A percentile compares a stretch with the other conserved stretches of the same genome.
Conservation (phyloP, 1,140 invertebrate genomes). For the Campoletis sonorensis region DNA sequence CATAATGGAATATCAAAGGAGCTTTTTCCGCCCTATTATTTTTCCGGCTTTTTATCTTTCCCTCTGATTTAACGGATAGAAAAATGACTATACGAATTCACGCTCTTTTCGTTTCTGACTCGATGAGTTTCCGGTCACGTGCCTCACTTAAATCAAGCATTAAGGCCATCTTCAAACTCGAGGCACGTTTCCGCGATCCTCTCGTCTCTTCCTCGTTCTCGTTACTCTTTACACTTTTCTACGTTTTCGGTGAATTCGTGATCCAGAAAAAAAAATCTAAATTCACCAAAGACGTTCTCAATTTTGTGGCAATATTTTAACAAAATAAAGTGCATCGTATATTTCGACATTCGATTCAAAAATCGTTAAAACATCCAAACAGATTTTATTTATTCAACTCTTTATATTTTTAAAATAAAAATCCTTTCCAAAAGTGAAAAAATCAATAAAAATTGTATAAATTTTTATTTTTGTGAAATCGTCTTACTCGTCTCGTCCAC, state of each 20-base stretch:
- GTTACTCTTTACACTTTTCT: neutral
- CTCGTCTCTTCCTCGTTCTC: neutral
- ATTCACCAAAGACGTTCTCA: no score
- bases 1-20: no score
- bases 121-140: constrained; percentile 16
- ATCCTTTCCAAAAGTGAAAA: no score
- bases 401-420: no score
- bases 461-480: neutral
- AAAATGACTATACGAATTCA: neutral
- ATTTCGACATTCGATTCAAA: neutral
- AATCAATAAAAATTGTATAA: no score
- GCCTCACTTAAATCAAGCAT: constrained; percentile 14
- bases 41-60: no score
- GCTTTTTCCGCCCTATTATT: no score
- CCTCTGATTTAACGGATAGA: neutral
- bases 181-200: constrained; percentile 7
- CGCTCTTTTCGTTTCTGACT: neutral
- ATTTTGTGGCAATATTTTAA: no score
- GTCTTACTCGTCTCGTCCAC: neutral
- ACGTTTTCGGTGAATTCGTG: neutral
- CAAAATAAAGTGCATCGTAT: no score
- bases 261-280: no score
- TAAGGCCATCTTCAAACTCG: constrained; percentile 9
- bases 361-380: neutral
- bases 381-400: neutral